These are phyloP conservation scores for Tokudaia muenninki DNA, from an alignment of 2,797 vertebrate genomes.

Conservation along the genomic window DNA sequence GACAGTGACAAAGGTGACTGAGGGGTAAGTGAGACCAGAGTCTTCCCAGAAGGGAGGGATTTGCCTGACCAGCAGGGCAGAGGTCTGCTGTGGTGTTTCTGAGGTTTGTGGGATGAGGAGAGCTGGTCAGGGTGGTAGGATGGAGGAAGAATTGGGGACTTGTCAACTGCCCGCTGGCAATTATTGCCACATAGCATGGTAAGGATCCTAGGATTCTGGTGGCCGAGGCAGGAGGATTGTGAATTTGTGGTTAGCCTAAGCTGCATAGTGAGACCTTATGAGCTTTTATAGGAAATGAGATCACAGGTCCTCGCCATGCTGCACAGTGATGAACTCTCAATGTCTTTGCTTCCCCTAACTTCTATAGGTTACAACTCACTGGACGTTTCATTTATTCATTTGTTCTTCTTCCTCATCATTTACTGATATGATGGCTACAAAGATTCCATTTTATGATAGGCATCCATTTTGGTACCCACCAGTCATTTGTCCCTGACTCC, in stretches of 20 bases:
- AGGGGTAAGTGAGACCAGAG: neutral
- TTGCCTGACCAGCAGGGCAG: neutral
- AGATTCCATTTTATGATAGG: neutral
- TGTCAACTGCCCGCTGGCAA: neutral
- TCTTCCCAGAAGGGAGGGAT: neutral
- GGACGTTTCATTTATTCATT: neutral
- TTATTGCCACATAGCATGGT: neutral
- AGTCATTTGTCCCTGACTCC: neutral
- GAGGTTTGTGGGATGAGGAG: neutral
- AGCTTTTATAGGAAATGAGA: neutral
- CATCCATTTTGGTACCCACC: neutral
- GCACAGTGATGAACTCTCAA: neutral
- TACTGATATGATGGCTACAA: neutral
- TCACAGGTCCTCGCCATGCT: neutral
- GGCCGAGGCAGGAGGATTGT: neutral
- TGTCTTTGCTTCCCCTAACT: neutral
- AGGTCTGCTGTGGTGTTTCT: neutral
- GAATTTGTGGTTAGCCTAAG: neutral
- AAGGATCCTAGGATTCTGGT: neutral
- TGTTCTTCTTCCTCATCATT: neutral
- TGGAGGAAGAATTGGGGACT: neutral
- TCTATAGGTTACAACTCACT: neutral
- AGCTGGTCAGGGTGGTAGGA: too few species aligned
- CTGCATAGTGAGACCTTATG: neutral
- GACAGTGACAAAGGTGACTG: neutral